These are phyloP conservation scores for Phyllotreta cruciferae DNA, from an alignment of 2,888 invertebrate genomes.

Conservation along the genomic window DNA sequence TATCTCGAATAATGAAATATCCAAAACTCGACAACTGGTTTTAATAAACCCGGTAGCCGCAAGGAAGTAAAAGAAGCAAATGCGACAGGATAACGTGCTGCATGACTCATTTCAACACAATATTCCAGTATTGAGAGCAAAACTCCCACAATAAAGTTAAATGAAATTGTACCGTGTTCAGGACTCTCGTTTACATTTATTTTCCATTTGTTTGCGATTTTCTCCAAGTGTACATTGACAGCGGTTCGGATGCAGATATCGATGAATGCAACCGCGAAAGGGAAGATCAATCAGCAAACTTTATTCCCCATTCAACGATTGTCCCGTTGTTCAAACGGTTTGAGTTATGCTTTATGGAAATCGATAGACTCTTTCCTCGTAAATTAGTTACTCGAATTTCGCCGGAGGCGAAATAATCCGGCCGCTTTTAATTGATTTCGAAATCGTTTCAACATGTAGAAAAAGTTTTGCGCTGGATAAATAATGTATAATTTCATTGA, in stretches of 20 bases:
- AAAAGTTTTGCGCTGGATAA: too few relatives aligned
- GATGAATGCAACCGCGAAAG: conserved; percentile 22
- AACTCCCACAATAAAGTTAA: conserved; percentile 22
- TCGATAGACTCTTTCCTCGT: too few relatives aligned
- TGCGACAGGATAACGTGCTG: too few relatives aligned
- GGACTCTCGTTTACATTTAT: conserved; percentile 26
- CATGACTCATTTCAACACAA: background rate
- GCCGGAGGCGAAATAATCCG: too few relatives aligned
- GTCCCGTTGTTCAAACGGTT: background rate
- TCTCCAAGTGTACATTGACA: conserved; percentile 28
- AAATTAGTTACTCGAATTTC: too few relatives aligned
- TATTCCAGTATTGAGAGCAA: background rate
- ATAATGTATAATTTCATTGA: too few relatives aligned
- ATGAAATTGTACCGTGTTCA: conserved; percentile 25
- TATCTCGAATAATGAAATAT: too few relatives aligned
- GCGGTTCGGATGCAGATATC: conserved; percentile 26
- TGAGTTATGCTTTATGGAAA: background rate
- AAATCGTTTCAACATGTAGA: too few relatives aligned
- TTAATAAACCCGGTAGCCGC: too few relatives aligned
- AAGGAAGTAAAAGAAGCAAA: too few relatives aligned
- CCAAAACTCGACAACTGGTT: too few relatives aligned
- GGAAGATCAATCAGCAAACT: conserved; percentile 21
- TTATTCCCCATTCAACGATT: conserved; percentile 11
- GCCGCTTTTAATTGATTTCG: too few relatives aligned
- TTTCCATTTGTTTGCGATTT: conserved; percentile 25